Conservation (phyloP, 2,888 invertebrate species). For the Protula sp. region DNA sequence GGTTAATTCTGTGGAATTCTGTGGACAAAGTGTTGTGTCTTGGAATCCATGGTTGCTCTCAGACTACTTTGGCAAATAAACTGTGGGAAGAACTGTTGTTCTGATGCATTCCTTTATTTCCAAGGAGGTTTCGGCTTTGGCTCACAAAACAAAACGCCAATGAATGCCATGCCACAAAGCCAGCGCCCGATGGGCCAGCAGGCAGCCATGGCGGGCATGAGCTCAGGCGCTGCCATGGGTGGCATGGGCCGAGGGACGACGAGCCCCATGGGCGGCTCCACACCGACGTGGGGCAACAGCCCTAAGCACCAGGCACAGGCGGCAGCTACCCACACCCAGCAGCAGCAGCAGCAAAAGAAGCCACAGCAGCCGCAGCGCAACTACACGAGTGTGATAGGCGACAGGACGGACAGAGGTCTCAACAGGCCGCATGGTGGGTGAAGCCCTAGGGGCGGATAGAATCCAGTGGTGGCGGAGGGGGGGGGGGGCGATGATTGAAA, state of each 20-base stretch:
- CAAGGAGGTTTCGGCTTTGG: no score
- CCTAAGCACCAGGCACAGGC: constrained; percentile 8
- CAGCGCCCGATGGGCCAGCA: neutral
- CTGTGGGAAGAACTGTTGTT: no score
- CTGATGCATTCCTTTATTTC: no score
- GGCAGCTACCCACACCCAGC: constrained; percentile 11
- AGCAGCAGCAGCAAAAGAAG: constrained; percentile 14
- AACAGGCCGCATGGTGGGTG: constrained; percentile 39
- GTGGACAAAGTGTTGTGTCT: no score
- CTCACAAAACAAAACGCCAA: no score
- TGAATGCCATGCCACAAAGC: no score
- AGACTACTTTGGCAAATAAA: no score
- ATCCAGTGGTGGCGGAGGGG: no score
- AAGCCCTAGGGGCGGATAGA: constrained; percentile 55
- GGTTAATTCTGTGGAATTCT: no score
- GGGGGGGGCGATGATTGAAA: no score
- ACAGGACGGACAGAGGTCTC: constrained; percentile 36
- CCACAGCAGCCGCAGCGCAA: neutral
- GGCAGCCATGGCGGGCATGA: neutral
- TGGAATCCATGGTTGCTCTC: no score
- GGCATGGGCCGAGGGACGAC: neutral
- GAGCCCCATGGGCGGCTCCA: constrained; percentile 14
- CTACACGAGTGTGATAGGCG: constrained; percentile 37
- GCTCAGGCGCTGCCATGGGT: neutral
- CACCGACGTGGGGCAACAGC: constrained; percentile 17